Evolutionary conservation across 2,888 invertebrate genomes (phyloP), one percentile per base, ranked within the genome.

Genomic region (Anticlea derivata): DNA sequence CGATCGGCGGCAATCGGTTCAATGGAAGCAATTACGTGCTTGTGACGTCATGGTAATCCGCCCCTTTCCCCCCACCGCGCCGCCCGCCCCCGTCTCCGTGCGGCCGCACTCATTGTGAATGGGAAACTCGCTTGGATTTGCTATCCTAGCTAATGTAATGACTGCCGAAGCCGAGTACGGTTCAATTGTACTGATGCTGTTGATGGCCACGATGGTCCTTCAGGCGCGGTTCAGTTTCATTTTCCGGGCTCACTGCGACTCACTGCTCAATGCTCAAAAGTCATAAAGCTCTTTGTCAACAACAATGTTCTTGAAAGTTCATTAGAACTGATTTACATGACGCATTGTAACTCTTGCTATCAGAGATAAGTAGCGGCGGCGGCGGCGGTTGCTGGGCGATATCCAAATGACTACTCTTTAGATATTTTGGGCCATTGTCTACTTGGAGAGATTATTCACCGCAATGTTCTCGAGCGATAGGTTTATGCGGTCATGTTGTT

Each of bases 41-140:
- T 59, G 71, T 86, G 87, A 86, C 88, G 87, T 87, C 87, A 87
- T 77, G 58, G 59, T 53, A 52, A 66, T 65, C 63, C 68, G 63
- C 61, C 60, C 68, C 58, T 56, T 29, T 13, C 47, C 45, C n/a
- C 43, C 37, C 51, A 44, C 31, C 37, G 17, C 33, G 26, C 48
- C 11, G 8, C 47, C 35, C 12, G 45, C 50, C 56, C 44, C 46
- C 43, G 24, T 40, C 48, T 50, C 63, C 59, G 55, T 51, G 63
- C 60, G 49, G 37, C 39, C 55, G 57, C 57, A 61, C 59, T 53
- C 56, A 10, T 24, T 7, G 30, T 59, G 58, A 58, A 59, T 58
- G 59, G 52, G 37, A 38, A 46, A 47, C 53, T 49, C 29, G 39
- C 47, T 49, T 48, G 31, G 39, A 39, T 50, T 46, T 51, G 30